Evolutionary conservation across 2,888 invertebrate genomes (phyloP).

Genomic region (Megaustenia siamemsis): DNA sequence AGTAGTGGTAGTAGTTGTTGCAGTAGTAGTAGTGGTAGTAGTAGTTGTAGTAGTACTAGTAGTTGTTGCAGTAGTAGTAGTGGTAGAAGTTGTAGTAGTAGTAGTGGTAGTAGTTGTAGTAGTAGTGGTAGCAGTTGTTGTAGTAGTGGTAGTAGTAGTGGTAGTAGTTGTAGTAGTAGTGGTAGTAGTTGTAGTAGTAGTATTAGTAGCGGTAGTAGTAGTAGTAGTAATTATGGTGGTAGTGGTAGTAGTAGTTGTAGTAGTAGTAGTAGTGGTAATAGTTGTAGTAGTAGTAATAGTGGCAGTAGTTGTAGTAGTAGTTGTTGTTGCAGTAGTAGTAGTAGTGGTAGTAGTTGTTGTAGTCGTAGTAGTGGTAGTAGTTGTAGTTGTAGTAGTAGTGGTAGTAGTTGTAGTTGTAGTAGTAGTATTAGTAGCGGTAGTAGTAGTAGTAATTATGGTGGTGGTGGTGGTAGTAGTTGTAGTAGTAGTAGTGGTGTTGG

Average conservation of each 20-base stretch:
- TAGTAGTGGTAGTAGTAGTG: not conserved
- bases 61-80: not conserved
- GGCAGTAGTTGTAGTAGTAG: too few relatives aligned
- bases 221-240: not conserved
- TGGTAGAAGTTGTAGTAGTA: not conserved
- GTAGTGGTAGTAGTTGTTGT: not conserved
- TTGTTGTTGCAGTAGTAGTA: not conserved
- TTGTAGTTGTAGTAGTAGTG: not conserved
- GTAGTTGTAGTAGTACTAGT: not conserved
- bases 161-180: not conserved
- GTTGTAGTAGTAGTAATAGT: not conserved
- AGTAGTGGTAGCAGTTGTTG: not conserved
- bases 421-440: too few relatives aligned
- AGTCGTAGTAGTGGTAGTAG: not conserved
- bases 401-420: not conserved
- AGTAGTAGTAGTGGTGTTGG: too few relatives aligned
- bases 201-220: not conserved
- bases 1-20: too few relatives aligned
- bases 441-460: too few relatives aligned
- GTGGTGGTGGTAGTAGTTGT: too few relatives aligned
- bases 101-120: too few relatives aligned
- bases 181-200: not conserved
- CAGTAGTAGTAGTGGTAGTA: not conserved
- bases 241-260: not conserved
- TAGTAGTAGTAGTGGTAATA: not conserved